Evolutionary conservation across 1,140 invertebrate genomes (phyloP), one percentile per base, ranked within the genome.

Genomic region (Ylistrum balloti): DNA sequence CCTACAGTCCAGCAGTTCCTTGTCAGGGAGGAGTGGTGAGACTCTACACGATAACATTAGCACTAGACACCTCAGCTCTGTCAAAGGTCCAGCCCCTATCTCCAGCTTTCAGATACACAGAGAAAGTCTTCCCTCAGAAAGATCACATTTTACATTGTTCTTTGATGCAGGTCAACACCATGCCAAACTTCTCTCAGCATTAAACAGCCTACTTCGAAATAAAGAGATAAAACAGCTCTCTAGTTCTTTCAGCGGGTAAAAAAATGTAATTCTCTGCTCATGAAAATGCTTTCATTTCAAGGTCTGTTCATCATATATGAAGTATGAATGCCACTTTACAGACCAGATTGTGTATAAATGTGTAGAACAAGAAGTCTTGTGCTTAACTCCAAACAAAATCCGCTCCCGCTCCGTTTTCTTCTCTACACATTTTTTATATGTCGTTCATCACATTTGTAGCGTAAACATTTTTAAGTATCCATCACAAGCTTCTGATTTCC

Each of bases 41-140:
- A 74, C 56, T 5, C 56, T n/a, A 2, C 17, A n/a, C n/a, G 56
- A 74, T 74, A 74, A 74, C 15, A n/a, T 3, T 28, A 74, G 1
- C n/a, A 28, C 22, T 74, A 74, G 56, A 74, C 56, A 28, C n/a
- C 22, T n/a, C 56, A 74, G 56, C 56, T 74, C 56, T 74, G 56
- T 74, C 56, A 74, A 74, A 74, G 56, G 56, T 74, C 56, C 56
- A n/a, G 56, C 56, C 56, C 17, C 56, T 74, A 74, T 74, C 56
- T n/a, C 56, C 22, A 74, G 56, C 56, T 17, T n/a, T 28, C 56
- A 74, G 56, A 22, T 74, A 74, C 56, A 9, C 28, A n/a, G 56
- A 74, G 56, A 28, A 28, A 74, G 56, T 74, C 56, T 74, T 28
- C 5, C 56, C 22, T 74, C 17, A 48, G 9, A 22, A 74, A n/a